Evolutionary conservation across 2,797 vertebrate genomes (phyloP).

Genomic region (Parotocinclus haroldoi): DNA sequence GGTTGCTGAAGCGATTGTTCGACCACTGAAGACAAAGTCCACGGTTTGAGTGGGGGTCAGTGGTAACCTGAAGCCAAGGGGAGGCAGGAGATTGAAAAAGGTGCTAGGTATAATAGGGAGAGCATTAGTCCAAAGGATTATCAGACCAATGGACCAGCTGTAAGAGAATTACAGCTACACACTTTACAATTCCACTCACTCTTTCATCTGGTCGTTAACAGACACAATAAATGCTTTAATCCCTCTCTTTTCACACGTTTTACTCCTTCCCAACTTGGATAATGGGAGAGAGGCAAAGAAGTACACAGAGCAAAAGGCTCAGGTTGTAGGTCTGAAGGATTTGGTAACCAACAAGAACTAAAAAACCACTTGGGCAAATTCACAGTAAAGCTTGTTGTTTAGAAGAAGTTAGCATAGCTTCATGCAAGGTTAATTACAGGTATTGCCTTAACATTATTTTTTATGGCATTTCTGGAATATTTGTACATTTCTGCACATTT

Average conservation of each 20-base stretch:
- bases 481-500: constrained; percentile 3
- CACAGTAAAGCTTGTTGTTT: constrained; percentile 1
- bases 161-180: constrained; percentile 75
- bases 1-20: constrained; percentile 46
- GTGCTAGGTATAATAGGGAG: constrained; percentile 45
- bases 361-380: constrained; percentile 5
- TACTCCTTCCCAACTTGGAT: constrained; percentile 44
- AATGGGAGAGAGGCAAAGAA: constrained; percentile 39
- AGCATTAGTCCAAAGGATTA: constrained; percentile 77
- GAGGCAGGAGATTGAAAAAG: constrained; percentile 46
- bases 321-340: constrained; percentile 34
- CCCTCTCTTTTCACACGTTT: constrained; percentile 65
- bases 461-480: no score
- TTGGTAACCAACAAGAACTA: constrained; percentile 30
- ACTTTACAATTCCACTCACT: constrained; percentile 73
- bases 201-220: constrained; percentile 78
- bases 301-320: constrained; percentile 35
- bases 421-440: not conserved
- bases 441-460: no score
- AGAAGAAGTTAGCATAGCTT: not conserved
- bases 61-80: constrained; percentile 59
- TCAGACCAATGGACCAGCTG: constrained; percentile 72
- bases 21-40: constrained; percentile 58
- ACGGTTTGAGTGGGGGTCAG: constrained; percentile 49
- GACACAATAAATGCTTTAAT: constrained; percentile 74